A percentile compares a stretch with the other conserved stretches of the same genome.
These are phyloP conservation scores for Danionella cerebrum DNA, from an alignment of 2,113 vertebrate species.

Conservation along the genomic window DNA sequence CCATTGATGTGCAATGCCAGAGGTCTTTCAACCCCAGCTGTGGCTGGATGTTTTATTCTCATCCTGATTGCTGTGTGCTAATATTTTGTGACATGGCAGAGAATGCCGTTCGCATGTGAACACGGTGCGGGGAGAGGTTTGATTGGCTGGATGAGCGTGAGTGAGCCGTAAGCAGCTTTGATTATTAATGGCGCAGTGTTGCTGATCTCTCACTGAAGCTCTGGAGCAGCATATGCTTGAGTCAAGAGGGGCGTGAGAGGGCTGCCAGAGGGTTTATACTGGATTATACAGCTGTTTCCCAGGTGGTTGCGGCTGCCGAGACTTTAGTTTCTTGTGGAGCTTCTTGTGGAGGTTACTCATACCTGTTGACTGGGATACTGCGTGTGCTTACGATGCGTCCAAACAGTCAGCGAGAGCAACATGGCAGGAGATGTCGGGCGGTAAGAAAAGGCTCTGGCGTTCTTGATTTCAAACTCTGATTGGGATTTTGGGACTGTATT, in stretches of 20 bases:
- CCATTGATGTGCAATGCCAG: slow-evolving; percentile 6
- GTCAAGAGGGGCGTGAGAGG: not conserved
- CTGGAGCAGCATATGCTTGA: slow-evolving; percentile 7
- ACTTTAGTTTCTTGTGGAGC: not conserved
- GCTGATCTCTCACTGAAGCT: not conserved
- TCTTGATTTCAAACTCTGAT: too few relatives aligned
- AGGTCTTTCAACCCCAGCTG: slow-evolving; percentile 11
- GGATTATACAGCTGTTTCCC: slow-evolving; percentile 26
- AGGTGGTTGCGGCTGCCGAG: not conserved
- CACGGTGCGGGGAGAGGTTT: not conserved
- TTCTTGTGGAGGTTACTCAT: not conserved
- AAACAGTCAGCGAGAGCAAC: not conserved
- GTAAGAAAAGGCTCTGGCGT: not conserved
- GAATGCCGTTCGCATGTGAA: slow-evolving; percentile 13
- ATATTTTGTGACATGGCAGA: slow-evolving; percentile 4
- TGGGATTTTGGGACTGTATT: too few relatives aligned
- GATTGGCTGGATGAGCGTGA: not conserved
- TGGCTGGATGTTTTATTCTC: slow-evolving; percentile 1
- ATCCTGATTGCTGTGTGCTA: not conserved
- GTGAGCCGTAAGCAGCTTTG: not conserved
- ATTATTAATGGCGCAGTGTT: not conserved
- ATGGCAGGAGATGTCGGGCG: not conserved
- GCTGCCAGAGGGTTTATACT: slow-evolving; percentile 14
- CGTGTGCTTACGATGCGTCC: not conserved
- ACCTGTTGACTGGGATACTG: not conserved